phyloP scores from a whole-genome alignment of 2,888 invertebrate genomes.

The Morpho deidamia region DNA sequence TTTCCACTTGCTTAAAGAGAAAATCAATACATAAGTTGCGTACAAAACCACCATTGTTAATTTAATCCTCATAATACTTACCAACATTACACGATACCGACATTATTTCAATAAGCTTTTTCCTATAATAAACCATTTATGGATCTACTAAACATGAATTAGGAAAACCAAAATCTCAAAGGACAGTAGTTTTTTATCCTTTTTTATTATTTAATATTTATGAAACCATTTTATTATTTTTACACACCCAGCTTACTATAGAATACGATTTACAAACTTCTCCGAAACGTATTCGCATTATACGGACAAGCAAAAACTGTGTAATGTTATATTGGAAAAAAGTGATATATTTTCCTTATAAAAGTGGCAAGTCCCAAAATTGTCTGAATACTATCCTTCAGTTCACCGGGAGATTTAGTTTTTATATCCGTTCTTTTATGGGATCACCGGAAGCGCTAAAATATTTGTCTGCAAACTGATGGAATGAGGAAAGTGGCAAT shows the following conservation, averaged over 20 bases:
- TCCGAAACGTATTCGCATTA: neutral
- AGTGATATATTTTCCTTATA: slow-evolving; percentile 18
- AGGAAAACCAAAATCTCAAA: no score
- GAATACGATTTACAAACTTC: neutral
- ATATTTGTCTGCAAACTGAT: slow-evolving; percentile 16
- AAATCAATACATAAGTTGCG: no score
- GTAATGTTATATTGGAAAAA: slow-evolving; percentile 16
- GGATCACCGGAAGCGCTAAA: slow-evolving; percentile 20
- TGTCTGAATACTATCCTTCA: slow-evolving; percentile 24
- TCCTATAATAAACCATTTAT: no score
- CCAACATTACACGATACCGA: no score
- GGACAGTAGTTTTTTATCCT: no score
- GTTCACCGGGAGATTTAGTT: slow-evolving; percentile 27
- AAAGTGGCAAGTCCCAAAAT: slow-evolving; percentile 22
- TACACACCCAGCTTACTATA: no score
- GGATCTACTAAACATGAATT: no score
- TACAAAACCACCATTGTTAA: no score
- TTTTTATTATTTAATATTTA: neutral
- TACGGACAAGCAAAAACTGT: slow-evolving; percentile 21
- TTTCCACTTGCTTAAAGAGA: no score
- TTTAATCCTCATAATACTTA: no score
- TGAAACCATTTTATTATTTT: neutral
- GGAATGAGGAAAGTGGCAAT: neutral
- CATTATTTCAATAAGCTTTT: no score
- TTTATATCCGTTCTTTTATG: slow-evolving; percentile 24